Percentiles rank a stretch among this genome's conserved stretches.
phyloP scores from a whole-genome alignment of 2,797 vertebrate genomes.

The Lophius americanus region DNA sequence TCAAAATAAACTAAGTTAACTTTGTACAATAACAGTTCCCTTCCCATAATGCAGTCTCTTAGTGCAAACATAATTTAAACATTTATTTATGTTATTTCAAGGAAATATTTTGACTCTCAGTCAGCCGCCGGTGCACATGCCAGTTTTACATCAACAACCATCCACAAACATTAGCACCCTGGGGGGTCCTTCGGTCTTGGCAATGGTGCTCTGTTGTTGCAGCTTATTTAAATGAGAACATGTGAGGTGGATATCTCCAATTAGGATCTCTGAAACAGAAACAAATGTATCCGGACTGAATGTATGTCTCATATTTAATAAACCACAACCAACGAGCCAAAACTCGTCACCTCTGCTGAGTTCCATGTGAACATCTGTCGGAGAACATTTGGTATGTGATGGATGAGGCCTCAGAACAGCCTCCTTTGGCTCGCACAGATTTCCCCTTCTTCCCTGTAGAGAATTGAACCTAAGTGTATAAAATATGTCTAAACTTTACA shows the following conservation, averaged over 20 bases:
- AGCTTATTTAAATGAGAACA: background rate
- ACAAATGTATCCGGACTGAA: background rate
- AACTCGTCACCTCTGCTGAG: background rate
- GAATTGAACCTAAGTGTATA: background rate
- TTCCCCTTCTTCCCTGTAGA: background rate
- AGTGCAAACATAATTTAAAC: constrained; percentile 11
- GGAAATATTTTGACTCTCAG: constrained; percentile 15
- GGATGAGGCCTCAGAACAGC: background rate
- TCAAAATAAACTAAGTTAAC: background rate
- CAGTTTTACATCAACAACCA: constrained; percentile 11
- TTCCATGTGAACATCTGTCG: background rate
- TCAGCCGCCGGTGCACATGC: constrained; percentile 42
- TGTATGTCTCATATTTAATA: background rate
- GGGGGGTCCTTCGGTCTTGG: background rate
- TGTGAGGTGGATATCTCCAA: background rate
- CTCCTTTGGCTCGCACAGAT: constrained; percentile 16
- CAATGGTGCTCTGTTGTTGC: background rate
- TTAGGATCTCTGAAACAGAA: constrained; percentile 1
- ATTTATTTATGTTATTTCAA: constrained; percentile 34
- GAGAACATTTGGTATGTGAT: background rate
- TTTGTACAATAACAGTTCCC: background rate
- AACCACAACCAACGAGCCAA: background rate
- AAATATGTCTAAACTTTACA: background rate
- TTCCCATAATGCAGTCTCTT: background rate
- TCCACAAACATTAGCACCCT: constrained; percentile 5